Base-by-base conservation (phyloP, 2,113 vertebrate species). In the Acrocephalus arundinaceus region DNA sequence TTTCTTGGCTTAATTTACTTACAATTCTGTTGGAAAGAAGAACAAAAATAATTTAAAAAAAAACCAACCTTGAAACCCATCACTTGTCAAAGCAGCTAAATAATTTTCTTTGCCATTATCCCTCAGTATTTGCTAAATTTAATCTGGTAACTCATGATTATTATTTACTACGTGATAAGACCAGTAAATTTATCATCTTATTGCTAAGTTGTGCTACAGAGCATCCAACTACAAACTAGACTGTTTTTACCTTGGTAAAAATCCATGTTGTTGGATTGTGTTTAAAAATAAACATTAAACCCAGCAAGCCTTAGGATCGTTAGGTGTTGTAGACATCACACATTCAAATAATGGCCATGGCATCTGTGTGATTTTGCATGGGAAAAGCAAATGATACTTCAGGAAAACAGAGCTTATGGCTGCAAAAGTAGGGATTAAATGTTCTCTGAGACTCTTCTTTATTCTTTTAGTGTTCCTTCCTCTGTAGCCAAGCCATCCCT, bases 1-100 rank as follows among this genome's bases (percentile, higher is more conserved):
- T 99, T 52, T 99, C 99, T 89, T 96, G 97, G 93, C 98, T 98
- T 96, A 99, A 92, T 94, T 98, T 99, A 39, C 98, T 98, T 92
- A 99, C 95, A 66, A 99, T 96, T 88, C 99, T 99, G 70, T 35
- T 55, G 66, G 81, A 92, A 93, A 87, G 30, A 94, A 90, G 76
- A 33, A 90, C 4, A 93, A 76, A 94, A 72, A 37, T 27, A 54
- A 37, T 86, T 67, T 48, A 52, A 65, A 59, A 4, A 4, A 15
- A 76, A 19, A 1, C 4, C 15, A 37, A 13, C 8, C 7, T 73
- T 54, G 13, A 61, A 62, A 54, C 6, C 17, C 14, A 3, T 31
- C 5, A 15, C 14, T 62, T 76, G 35, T 77, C 41, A 77, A 70
- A 70, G 25, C 18, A 63, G 31, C 3, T 7, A 37, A 57, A 35